A percentile compares a stretch with the other conserved stretches of the same genome.
These are phyloP conservation scores for Lepidochitona cinerea DNA, from an alignment of 2,888 invertebrate genomes.

Conservation along the genomic window DNA sequence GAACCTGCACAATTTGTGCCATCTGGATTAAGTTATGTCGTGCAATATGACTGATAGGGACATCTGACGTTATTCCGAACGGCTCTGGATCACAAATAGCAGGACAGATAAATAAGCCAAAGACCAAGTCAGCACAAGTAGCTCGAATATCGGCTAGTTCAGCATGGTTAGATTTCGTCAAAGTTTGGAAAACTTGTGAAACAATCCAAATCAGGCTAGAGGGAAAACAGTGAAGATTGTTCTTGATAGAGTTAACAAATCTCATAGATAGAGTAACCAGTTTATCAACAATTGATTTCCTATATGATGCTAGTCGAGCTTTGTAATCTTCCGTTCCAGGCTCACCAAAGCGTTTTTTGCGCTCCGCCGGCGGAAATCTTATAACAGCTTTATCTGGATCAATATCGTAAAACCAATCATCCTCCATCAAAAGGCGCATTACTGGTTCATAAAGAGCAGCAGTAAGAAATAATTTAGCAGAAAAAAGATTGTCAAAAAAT, in stretches of 20 bases:
- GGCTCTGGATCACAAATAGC: slow-evolving; percentile 97
- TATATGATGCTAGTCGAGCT: slow-evolving; percentile 82
- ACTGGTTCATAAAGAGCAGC: slow-evolving; percentile 93
- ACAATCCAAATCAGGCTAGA: slow-evolving; percentile 90
- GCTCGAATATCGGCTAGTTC: slow-evolving; percentile 74
- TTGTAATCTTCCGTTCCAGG: slow-evolving; percentile 82
- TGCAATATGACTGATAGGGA: slow-evolving; percentile 91
- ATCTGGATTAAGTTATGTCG: slow-evolving; percentile 83
- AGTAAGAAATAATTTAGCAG: slow-evolving; percentile 92
- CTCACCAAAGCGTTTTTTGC: slow-evolving; percentile 82
- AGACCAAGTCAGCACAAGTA: slow-evolving; percentile 92
- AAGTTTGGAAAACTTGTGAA: slow-evolving; percentile 71
- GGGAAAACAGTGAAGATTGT: slow-evolving; percentile 92
- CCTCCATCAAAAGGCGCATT: slow-evolving; percentile 89
- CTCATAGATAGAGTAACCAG: slow-evolving; percentile 84
- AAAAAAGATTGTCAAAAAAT: slow-evolving; percentile 90
- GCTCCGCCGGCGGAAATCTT: slow-evolving; percentile 77
- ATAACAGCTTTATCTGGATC: slow-evolving; percentile 85
- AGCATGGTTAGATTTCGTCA: slow-evolving; percentile 76
- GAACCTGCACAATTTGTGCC: slow-evolving; percentile 92
- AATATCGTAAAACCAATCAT: slow-evolving; percentile 91
- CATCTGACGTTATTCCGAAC: slow-evolving; percentile 90
- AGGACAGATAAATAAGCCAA: slow-evolving; percentile 94
- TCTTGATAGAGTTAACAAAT: slow-evolving; percentile 86
- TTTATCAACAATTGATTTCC: slow-evolving; percentile 81